Percentiles rank a stretch among this genome's conserved stretches.
Evolutionary conservation across 2,888 invertebrate species (phyloP).

Genomic region (Pogonocherus hispidulus): DNA sequence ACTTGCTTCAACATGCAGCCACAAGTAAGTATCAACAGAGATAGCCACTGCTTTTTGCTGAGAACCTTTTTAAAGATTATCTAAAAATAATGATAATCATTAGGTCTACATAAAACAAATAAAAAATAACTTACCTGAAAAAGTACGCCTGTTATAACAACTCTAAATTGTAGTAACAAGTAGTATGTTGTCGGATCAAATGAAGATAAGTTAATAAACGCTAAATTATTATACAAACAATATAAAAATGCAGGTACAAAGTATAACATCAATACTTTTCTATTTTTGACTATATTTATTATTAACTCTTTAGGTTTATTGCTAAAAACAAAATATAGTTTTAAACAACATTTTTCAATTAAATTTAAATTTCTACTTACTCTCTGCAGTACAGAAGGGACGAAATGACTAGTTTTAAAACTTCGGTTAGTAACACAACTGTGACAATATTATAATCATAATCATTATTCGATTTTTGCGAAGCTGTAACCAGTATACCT

Average conservation of each 20-base stretch:
- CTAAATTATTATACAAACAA: constrained; percentile 94
- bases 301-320: constrained; percentile 72
- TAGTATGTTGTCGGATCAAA: constrained; percentile 97
- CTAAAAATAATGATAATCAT: constrained; percentile 72
- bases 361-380: constrained; percentile 71
- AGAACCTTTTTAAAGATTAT: constrained; percentile 88
- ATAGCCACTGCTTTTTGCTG: constrained; percentile 88
- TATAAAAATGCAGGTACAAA: constrained; percentile 93
- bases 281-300: constrained; percentile 73
- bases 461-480: constrained; percentile 83
- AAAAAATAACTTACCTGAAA: constrained; percentile 80
- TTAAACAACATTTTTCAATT: too few species aligned
- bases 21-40: constrained; percentile 85
- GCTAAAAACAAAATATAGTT: constrained; percentile 68
- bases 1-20: constrained; percentile 95
- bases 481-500: constrained; percentile 94
- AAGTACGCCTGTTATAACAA: constrained; percentile 91
- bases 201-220: constrained; percentile 89
- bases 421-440: constrained; percentile 90
- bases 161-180: constrained; percentile 89
- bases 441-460: constrained; percentile 91
- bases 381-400: constrained; percentile 78
- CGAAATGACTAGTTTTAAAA: constrained; percentile 85
- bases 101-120: neutral
- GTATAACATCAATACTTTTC: constrained; percentile 81